Conservation (phyloP, 2,797 vertebrate species). For the Bryconaethiops microstoma region DNA sequence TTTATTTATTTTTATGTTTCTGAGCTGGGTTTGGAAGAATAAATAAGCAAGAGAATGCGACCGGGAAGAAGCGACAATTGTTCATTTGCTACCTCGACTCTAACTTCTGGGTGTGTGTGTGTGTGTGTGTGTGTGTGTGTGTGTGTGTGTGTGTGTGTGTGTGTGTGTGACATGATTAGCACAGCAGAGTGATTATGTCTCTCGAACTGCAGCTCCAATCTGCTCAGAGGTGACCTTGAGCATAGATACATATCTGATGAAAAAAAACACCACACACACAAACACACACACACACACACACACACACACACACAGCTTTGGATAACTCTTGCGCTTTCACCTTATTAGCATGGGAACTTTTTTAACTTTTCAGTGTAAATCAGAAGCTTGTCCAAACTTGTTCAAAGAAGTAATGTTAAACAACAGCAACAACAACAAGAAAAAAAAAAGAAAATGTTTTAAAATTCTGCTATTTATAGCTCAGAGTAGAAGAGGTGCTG, state of each 20-base stretch:
- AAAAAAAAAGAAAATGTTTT: background rate
- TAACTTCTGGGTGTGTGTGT: constrained; percentile 58
- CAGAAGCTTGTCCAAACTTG: background rate
- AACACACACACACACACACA: constrained; percentile 20
- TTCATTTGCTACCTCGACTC: constrained; percentile 64
- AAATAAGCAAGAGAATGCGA: constrained; percentile 74
- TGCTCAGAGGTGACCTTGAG: constrained; percentile 53
- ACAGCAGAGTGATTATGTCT: constrained; percentile 46
- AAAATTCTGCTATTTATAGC: too few species aligned
- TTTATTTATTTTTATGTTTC: constrained; percentile 82
- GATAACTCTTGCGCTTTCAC: background rate
- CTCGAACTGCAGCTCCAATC: constrained; percentile 41
- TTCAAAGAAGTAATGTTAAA: background rate
- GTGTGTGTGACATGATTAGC: constrained; percentile 41
- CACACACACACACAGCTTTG: constrained; percentile 19
- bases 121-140: constrained; percentile 26
- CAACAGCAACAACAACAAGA: background rate
- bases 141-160: constrained; percentile 19
- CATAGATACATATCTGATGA: constrained; percentile 45
- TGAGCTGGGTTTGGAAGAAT: constrained; percentile 67
- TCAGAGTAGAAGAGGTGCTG: background rate
- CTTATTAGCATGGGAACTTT: constrained; percentile 28
- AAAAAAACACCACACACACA: constrained; percentile 31
- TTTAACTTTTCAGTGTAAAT: constrained; percentile 15
- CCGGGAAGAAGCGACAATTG: constrained; percentile 67